Conservation (phyloP, 2,797 vertebrate species). For the Eulemur mongoz region DNA sequence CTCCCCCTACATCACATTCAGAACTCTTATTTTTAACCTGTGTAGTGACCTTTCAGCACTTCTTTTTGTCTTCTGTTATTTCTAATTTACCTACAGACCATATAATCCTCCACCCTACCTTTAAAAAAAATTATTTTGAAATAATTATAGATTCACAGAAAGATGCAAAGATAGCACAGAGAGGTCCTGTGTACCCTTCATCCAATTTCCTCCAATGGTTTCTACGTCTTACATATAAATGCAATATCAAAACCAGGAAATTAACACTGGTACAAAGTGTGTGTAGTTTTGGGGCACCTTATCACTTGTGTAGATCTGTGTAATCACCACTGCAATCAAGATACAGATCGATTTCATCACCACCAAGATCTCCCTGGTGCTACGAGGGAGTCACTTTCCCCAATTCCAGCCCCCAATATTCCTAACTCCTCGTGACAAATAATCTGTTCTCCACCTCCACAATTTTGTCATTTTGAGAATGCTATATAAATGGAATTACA, state of each 20-base stretch:
- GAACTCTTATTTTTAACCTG: not conserved
- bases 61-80: not conserved
- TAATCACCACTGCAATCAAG: not conserved
- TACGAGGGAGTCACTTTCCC: not conserved
- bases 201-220: not conserved
- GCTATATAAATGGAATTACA: not conserved
- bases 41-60: not conserved
- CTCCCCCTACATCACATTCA: not conserved
- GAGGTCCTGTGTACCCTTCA: not conserved
- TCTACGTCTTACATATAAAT: not conserved
- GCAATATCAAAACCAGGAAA: not conserved
- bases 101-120: not conserved
- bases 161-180: not conserved
- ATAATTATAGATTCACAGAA: not conserved
- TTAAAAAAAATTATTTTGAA: not conserved
- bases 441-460: not conserved
- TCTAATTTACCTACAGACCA: not conserved
- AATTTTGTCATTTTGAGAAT: not conserved
- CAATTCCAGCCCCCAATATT: too few relatives aligned
- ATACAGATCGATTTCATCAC: not conserved
- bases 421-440: not conserved
- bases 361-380: not conserved
- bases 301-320: not conserved
- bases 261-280: not conserved
- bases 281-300: accelerated